Evolutionary conservation across 2,888 invertebrate genomes (phyloP).

Genomic region (Ectemnius lituratus): DNA sequence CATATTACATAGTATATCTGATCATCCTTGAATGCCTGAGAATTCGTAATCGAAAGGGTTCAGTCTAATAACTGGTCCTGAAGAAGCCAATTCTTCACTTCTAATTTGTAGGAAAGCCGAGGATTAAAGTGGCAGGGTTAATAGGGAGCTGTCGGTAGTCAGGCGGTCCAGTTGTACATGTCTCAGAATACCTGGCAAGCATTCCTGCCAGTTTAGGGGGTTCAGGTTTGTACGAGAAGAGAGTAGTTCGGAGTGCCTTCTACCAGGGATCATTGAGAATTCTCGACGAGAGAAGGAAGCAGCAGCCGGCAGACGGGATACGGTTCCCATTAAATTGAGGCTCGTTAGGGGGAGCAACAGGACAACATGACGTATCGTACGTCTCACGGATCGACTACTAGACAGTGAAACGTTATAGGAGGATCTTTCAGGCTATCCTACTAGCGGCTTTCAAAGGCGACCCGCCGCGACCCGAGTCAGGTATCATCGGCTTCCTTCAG

Average conservation of each 20-base stretch:
- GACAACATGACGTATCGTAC: conserved; percentile 51
- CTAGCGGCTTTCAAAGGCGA: conserved; percentile 44
- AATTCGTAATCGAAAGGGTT: too few relatives aligned
- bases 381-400: conserved; percentile 48
- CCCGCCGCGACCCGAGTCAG: conserved; percentile 49
- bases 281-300: background rate
- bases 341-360: conserved; percentile 47
- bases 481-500: conserved; percentile 52
- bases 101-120: too few relatives aligned
- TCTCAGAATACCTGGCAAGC: background rate
- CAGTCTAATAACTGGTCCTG: too few relatives aligned
- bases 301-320: conserved; percentile 13
- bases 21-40: too few relatives aligned
- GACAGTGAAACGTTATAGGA: conserved; percentile 34
- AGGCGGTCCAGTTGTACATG: too few relatives aligned
- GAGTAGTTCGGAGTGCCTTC: background rate
- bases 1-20: too few relatives aligned
- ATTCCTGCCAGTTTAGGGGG: conserved; percentile 1
- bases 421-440: conserved; percentile 14
- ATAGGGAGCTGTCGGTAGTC: too few relatives aligned
- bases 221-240: background rate
- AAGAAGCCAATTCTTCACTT: too few relatives aligned
- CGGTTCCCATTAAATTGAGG: conserved; percentile 48
- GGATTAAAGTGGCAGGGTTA: too few relatives aligned
- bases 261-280: conserved; percentile 26